Percentiles rank a stretch among this genome's conserved stretches.
Evolutionary conservation across 2,113 vertebrate genomes (phyloP).

Genomic region (Pangasianodon hypophthalmus): DNA sequence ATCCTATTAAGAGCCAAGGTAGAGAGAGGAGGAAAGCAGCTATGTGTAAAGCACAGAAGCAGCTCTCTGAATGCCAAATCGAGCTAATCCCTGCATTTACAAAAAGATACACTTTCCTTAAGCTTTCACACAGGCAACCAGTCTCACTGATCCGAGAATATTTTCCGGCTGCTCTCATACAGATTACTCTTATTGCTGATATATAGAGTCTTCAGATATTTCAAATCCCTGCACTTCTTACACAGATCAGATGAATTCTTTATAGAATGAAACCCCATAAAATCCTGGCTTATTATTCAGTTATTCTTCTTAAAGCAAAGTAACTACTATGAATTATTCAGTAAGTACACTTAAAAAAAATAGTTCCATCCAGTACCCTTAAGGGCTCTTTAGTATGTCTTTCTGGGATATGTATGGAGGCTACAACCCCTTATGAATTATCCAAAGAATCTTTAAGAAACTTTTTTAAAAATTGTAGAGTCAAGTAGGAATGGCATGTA

Average conservation of each 20-base stretch:
- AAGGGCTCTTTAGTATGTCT: neutral
- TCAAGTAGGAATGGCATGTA: neutral
- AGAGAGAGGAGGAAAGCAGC: conserved; percentile 30
- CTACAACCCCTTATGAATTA: neutral
- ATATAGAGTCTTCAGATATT: conserved; percentile 23
- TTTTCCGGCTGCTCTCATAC: conserved; percentile 28
- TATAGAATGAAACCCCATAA: conserved; percentile 13
- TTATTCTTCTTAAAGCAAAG: neutral
- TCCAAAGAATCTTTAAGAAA: neutral
- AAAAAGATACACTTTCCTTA: conserved; percentile 41
- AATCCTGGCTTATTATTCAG: neutral
- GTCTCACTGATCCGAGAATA: conserved; percentile 37
- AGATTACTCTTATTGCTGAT: conserved; percentile 30
- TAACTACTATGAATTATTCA: neutral
- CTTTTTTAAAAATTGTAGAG: neutral
- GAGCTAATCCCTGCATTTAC: conserved; percentile 44
- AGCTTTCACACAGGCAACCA: conserved; percentile 34
- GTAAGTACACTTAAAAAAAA: neutral
- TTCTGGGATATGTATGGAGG: neutral
- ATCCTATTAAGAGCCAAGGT: conserved; percentile 51
- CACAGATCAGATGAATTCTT: conserved; percentile 6
- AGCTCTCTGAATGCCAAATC: conserved; percentile 41
- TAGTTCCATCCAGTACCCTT: neutral
- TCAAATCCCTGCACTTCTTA: neutral
- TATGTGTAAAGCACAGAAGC: conserved; percentile 45